Base-by-base conservation (phyloP, 1,140 invertebrate genomes). In the Vanessa tameamea region DNA sequence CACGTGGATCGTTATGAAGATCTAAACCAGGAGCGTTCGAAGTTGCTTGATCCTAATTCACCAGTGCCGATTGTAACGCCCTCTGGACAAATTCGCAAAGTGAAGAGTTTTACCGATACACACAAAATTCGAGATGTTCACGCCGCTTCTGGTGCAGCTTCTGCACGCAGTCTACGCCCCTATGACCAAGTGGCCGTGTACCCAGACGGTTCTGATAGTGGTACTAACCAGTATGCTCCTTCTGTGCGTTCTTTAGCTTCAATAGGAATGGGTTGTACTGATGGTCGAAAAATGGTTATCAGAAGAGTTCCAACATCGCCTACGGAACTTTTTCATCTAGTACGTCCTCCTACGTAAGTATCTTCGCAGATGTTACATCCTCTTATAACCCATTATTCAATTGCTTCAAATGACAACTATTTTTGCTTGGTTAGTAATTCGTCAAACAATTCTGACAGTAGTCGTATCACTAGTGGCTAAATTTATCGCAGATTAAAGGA, bases 201-300 rank as follows among this genome's bases (percentile, higher is more conserved):
- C 71, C 88, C 89, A 55, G 88, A 90, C 70, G 87, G 87, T 81
- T 93, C 94, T 23, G 94, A 93, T 53, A 87, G 85, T 72, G 89
- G 91, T 65, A 93, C 92, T 47, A 93, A 89, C 77, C 87, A 91
- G 66, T 90, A 92, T 78, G 94, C 95, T 47, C 94, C 95, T 15
- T 96, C 96, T 11, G 94, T 96, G 47, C 94, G 95, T 63, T 97
- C 96, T 37, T 94, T 97, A 75, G 96, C 96, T 63, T 97, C 96
- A 37, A 96, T 97, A 76, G 96, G 96, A 37, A 95, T 97, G 95
- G 97, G 97, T 4, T 97, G 96, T 64, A 97, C 96, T 26, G 96
- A 97, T 89, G 97, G 97, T n/a, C 94, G 96, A 78, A 96, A 96
- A 93, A 94, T 97, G 93, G 96, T 96, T 76, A 96, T 97, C 73